Percentiles rank a stretch among this genome's conserved stretches.
These are phyloP conservation scores for Ostrea denselamellosa DNA, from an alignment of 1,140 invertebrate genomes.

Conservation along the genomic window DNA sequence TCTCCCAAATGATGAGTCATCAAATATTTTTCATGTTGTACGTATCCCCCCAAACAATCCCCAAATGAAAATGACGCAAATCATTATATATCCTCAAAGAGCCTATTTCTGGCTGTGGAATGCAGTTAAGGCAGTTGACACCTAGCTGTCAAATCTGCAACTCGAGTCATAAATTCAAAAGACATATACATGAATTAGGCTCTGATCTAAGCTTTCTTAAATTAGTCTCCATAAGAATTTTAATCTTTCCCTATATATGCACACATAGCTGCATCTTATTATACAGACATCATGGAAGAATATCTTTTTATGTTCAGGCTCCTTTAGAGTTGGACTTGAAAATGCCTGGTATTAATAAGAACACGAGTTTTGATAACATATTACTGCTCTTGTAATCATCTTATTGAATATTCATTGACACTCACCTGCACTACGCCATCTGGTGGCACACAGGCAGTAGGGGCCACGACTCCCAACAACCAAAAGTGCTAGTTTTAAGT, in stretches of 20 bases:
- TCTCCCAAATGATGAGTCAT: slow-evolving; percentile 11
- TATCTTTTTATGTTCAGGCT: background rate
- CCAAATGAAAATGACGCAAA: no score
- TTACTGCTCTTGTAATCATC: background rate
- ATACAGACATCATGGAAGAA: background rate
- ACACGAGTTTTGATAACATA: background rate
- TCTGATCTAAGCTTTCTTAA: background rate
- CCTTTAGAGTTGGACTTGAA: background rate
- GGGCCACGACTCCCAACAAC: slow-evolving; percentile 52
- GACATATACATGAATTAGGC: background rate
- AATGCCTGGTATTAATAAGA: background rate
- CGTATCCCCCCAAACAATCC: background rate
- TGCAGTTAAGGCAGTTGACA: background rate
- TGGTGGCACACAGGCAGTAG: slow-evolving; percentile 54
- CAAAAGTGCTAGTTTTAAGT: slow-evolving; percentile 49
- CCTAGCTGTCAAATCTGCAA: background rate
- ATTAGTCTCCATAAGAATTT: background rate
- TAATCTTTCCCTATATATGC: background rate
- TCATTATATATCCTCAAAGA: background rate
- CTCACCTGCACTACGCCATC: slow-evolving; percentile 55
- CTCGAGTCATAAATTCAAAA: background rate
- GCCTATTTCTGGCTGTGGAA: background rate
- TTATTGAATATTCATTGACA: background rate
- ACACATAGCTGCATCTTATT: slow-evolving; percentile 5
- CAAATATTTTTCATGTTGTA: background rate